A percentile compares a stretch with the other conserved stretches of the same genome.
These are phyloP conservation scores for Spodoptera litura DNA, from an alignment of 1,140 invertebrate genomes.

Conservation along the genomic window DNA sequence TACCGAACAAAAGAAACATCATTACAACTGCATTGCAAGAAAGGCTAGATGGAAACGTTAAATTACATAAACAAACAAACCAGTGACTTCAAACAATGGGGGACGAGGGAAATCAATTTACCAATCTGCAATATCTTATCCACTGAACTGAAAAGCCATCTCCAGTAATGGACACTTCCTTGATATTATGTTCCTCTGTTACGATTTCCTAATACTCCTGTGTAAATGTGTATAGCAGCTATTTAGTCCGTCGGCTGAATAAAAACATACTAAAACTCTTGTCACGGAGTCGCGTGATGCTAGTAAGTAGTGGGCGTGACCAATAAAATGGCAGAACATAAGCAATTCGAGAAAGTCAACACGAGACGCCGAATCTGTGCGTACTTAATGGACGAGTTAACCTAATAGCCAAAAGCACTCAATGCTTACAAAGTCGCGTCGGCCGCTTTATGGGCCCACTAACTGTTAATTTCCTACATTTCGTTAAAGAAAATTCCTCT, in stretches of 20 bases:
- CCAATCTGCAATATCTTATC: neutral
- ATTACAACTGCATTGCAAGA: too few species aligned
- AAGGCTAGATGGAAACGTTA: too few species aligned
- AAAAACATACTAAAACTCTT: slow-evolving; percentile 40
- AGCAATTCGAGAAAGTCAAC: slow-evolving; percentile 73
- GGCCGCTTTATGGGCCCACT: slow-evolving; percentile 79
- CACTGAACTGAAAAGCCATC: neutral
- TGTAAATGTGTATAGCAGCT: slow-evolving; percentile 3
- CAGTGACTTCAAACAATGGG: too few species aligned
- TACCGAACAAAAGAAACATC: too few species aligned
- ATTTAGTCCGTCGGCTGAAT: slow-evolving; percentile 20
- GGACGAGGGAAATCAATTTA: too few species aligned
- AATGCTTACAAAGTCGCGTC: slow-evolving; percentile 82
- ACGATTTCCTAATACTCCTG: slow-evolving; percentile 12
- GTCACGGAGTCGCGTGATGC: slow-evolving; percentile 43
- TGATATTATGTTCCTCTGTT: neutral
- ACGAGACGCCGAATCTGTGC: slow-evolving; percentile 66
- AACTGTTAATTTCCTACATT: slow-evolving; percentile 82
- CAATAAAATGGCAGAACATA: slow-evolving; percentile 48
- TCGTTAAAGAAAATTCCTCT: slow-evolving; percentile 76
- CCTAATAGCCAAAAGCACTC: slow-evolving; percentile 84
- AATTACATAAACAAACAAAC: too few species aligned
- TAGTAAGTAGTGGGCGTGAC: slow-evolving; percentile 43
- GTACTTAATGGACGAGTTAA: slow-evolving; percentile 82
- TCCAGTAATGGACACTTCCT: neutral